These are phyloP conservation scores for Sussaba pulchella DNA, from an alignment of 2,888 invertebrate genomes.

Conservation along the genomic window DNA sequence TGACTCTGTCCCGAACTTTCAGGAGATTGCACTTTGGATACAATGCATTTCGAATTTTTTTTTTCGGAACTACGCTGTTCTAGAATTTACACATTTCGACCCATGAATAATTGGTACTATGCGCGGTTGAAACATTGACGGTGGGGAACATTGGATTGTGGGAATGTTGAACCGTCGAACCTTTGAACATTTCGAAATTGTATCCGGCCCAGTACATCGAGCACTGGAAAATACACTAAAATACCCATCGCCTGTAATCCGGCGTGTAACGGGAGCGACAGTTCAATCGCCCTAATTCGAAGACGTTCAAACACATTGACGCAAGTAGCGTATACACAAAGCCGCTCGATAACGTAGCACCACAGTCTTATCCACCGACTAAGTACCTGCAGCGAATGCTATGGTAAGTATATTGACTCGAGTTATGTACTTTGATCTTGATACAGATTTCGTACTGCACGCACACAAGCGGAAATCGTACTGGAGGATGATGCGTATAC, in stretches of 20 bases:
- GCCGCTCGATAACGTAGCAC: background rate
- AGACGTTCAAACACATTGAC: background rate
- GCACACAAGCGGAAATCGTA: constrained; percentile 55
- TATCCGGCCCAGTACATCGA: no score
- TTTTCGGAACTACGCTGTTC: no score
- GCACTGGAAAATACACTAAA: background rate
- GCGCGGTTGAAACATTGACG: no score
- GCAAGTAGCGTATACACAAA: constrained; percentile 1
- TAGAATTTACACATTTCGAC: no score
- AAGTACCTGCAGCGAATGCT: background rate
- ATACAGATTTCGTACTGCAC: constrained; percentile 19
- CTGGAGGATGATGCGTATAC: background rate
- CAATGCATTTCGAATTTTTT: no score
- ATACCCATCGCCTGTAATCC: background rate
- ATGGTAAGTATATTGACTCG: background rate
- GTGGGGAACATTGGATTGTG: no score
- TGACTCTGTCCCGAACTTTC: no score
- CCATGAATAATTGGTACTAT: no score
- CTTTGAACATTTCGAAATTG: no score
- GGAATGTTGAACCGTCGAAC: no score
- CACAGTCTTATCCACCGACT: background rate
- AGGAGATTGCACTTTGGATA: no score
- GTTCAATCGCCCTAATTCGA: background rate
- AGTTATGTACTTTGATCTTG: constrained; percentile 12
- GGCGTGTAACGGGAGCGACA: background rate